A percentile compares a stretch with the other conserved stretches of the same genome.
phyloP scores from a whole-genome alignment of 2,797 vertebrate species.

The Clamator glandarius region DNA sequence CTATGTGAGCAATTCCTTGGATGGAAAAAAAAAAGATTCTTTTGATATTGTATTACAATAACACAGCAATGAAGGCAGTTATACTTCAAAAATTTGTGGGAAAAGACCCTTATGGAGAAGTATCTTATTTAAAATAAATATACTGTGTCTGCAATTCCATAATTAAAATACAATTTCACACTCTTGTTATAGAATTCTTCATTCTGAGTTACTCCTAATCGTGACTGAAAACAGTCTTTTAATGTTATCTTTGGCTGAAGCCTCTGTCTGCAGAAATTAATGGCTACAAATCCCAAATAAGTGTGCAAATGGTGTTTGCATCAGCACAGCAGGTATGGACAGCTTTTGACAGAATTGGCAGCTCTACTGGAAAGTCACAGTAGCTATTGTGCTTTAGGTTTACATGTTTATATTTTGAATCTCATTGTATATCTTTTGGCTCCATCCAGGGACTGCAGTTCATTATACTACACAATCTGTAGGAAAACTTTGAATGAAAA shows the following conservation, averaged over 20 bases:
- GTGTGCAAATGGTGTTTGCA: neutral
- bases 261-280: neutral
- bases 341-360: neutral
- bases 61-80: neutral
- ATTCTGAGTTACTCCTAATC: neutral
- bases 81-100: neutral
- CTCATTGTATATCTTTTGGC: accelerated
- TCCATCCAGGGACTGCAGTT: neutral
- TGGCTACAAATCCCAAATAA: neutral
- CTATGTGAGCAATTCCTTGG: neutral
- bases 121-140: neutral
- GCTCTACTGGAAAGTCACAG: neutral
- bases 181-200: neutral
- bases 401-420: neutral
- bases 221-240: neutral
- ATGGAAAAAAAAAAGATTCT: neutral
- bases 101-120: neutral
- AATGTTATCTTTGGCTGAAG: neutral
- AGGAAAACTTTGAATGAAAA: neutral
- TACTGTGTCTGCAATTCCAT: neutral
- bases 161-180: neutral
- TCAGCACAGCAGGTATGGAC: neutral
- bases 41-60: neutral
- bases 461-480: neutral
- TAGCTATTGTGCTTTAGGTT: neutral